These are phyloP conservation scores for Trichonephila clavipes DNA, from an alignment of 1,140 invertebrate species.

Conservation along the genomic window DNA sequence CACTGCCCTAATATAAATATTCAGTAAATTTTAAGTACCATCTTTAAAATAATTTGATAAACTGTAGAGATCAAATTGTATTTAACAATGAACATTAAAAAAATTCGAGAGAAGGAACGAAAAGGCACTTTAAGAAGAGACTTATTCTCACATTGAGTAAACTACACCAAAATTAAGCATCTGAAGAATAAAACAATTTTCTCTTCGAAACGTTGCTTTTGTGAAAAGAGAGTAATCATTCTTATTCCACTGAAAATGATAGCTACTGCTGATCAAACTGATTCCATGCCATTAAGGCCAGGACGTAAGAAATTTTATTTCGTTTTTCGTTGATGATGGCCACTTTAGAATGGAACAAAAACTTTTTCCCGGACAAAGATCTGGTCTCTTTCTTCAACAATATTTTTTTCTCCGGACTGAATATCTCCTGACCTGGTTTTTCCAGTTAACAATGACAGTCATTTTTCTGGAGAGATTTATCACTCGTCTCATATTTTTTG, in stretches of 20 bases:
- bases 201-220: background rate
- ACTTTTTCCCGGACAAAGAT: background rate
- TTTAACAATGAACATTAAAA: no score
- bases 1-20: no score
- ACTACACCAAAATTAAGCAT: no score
- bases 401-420: background rate
- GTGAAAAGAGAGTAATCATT: conserved; percentile 10
- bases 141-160: no score
- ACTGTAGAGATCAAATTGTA: no score
- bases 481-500: background rate
- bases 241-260: conserved; percentile 25
- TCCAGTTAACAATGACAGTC: conserved; percentile 3
- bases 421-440: conserved; percentile 14
- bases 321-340: background rate
- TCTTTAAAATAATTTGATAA: no score
- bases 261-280: conserved; percentile 5
- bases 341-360: conserved; percentile 34
- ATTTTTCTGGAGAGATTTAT: background rate
- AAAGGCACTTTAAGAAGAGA: no score
- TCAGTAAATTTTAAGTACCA: no score
- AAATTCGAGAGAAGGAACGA: no score
- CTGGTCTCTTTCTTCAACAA: background rate
- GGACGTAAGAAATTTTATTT: background rate
- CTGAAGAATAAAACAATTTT: no score
- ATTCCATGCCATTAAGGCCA: conserved; percentile 40